Evolutionary conservation across 53 echinoderm and acorn worm genomes (phyloP), one percentile per base, ranked within the genome.

Genomic region (Astropecten irregularis): DNA sequence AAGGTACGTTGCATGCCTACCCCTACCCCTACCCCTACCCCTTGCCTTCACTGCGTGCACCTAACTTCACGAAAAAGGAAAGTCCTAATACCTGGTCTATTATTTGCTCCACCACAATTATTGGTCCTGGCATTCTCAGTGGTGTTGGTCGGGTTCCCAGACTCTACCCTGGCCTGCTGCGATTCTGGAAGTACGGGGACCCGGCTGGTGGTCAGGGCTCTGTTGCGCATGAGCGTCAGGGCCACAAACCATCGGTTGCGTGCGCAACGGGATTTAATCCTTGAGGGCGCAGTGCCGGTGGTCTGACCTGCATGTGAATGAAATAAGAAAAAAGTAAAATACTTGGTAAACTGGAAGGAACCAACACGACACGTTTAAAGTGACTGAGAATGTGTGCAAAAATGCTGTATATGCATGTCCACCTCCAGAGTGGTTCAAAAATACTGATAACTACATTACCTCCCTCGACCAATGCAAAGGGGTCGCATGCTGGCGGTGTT

Each of bases 171-270:
- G 48, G 79, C 74, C 33, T 68, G 71, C 21, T 79, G 63, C n/a
- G 82, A 63, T 19, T 88, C 88, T 4, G 69, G 70, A 3, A 68
- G 70, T 49, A 82, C 39, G 8, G 85, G 83, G 20, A 77, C 77
- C 33, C 95, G 82, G 6, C 86, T 70, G 1, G 57, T 39, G 2
- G 88, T 62, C 46, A 97, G 76, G 31, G 72, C 55, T 6, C 86
- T 61, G 62, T 86, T 86, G 14, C 86, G 76, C 28, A 38, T 37
- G 50, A 76, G 38, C 2, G 86, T 86, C 37, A 71, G 25, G 14
- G 86, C 86, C 47, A 86, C 66, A 44, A 86, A 66, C 86, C 86
- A 86, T 18, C 69, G 71, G 52, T 86, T 86, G 21, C 86, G 76
- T 20, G 74, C 71, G 36, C 66, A 49, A 3, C 35, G 65, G 1